phyloP scores from a whole-genome alignment of 1,140 invertebrate genomes.

The Saccostrea cuccullata region DNA sequence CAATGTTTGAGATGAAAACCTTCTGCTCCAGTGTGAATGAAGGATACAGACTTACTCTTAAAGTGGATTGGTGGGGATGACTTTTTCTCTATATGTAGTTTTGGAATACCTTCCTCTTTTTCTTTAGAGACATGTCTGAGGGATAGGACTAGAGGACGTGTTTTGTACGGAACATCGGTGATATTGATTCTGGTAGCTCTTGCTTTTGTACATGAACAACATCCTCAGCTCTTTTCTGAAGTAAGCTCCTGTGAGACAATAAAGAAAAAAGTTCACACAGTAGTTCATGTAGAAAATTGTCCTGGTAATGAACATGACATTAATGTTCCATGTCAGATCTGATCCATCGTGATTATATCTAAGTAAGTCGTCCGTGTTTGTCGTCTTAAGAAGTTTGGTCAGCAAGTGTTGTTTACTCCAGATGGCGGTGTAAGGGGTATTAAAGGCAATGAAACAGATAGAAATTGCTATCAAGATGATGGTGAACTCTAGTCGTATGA shows the following conservation, averaged over 20 bases:
- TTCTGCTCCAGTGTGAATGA: too few relatives aligned
- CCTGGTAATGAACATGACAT: constrained; percentile 65
- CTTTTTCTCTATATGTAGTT: too few relatives aligned
- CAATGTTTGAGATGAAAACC: too few relatives aligned
- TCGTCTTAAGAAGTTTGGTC: neutral
- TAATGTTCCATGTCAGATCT: constrained; percentile 4
- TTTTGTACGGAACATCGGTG: constrained; percentile 54
- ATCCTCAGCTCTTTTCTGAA: constrained; percentile 65
- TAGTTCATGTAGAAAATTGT: constrained; percentile 76
- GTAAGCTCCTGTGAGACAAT: constrained; percentile 72
- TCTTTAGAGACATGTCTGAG: constrained; percentile 39
- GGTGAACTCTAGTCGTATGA: constrained; percentile 69
- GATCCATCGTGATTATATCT: constrained; percentile 23
- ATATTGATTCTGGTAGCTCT: constrained; percentile 49
- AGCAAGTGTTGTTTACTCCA: constrained; percentile 67
- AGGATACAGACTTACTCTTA: too few relatives aligned
- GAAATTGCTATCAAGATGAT: constrained; percentile 70
- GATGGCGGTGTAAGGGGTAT: constrained; percentile 69
- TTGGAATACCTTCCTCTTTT: neutral
- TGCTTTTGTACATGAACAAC: constrained; percentile 61
- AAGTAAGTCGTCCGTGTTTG: neutral
- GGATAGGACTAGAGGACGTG: constrained; percentile 51
- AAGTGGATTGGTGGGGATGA: too few relatives aligned
- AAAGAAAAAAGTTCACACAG: constrained; percentile 76
- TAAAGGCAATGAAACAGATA: constrained; percentile 68